phyloP scores from a whole-genome alignment of 2,797 vertebrate genomes.

The Sebastes hubbsi region DNA sequence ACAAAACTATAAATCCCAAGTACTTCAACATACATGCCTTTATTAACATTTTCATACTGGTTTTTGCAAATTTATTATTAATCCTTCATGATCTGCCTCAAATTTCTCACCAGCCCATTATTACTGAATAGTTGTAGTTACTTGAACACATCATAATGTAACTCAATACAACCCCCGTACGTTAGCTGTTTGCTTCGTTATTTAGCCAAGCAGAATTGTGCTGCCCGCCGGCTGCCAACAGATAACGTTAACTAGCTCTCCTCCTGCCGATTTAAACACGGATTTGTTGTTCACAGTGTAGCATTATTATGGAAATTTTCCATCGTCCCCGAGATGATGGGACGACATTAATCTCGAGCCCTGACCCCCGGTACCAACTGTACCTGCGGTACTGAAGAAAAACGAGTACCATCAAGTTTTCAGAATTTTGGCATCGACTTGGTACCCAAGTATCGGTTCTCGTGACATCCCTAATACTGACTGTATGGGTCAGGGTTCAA shows the following conservation, averaged over 20 bases:
- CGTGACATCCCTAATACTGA: not conserved
- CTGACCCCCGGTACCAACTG: fast-evolving
- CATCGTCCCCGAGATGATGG: fast-evolving
- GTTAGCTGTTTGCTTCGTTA: fast-evolving
- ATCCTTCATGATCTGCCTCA: not conserved
- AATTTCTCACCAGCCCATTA: too few species aligned
- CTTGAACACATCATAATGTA: not conserved
- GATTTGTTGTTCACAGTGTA: too few species aligned
- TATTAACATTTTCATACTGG: not conserved
- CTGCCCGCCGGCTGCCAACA: not conserved
- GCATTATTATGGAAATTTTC: not conserved
- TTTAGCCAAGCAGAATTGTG: not conserved
- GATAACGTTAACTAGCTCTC: not conserved
- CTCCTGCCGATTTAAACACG: not conserved
- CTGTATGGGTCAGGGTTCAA: not conserved
- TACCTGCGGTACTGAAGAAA: not conserved
- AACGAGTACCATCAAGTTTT: not conserved
- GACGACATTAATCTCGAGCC: not conserved
- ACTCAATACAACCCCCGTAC: not conserved
- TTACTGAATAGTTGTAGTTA: too few species aligned
- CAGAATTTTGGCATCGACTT: not conserved
- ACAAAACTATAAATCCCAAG: not conserved
- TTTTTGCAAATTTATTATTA: not conserved
- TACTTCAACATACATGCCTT: not conserved
- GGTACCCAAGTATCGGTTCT: too few species aligned